phyloP scores from a whole-genome alignment of 1,140 invertebrate species.

The silkworm (Bombyx mori) region ASM3026992v2 NC_085114.1:7254501-7255000 shows the following conservation, averaged over 20 bases:
- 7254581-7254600: conserved; percentile 35
- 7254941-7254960: conserved; percentile 3
- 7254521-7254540: conserved; percentile 74
- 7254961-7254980: conserved; percentile 57
- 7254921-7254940: conserved; percentile 9
- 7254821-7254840: conserved; percentile 65
- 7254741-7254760: conserved; percentile 65
- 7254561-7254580: conserved; percentile 72
- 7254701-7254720: conserved; percentile 56
- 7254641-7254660: not conserved
- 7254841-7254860: conserved; percentile 7
- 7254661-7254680: not conserved
- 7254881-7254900: not conserved
- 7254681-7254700: not conserved
- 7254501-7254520: conserved; percentile 74
- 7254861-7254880: not conserved
- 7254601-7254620: not conserved
- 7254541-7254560: conserved; percentile 82
- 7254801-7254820: conserved; percentile 62
- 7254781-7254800: conserved; percentile 57
- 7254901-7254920: conserved; percentile 6
- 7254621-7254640: not conserved
- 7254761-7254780: conserved; percentile 47
- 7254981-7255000: conserved; percentile 37
- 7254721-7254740: conserved; percentile 70